Conservation (phyloP, 2,888 invertebrate genomes). For the Quadriops clusia region DNA sequence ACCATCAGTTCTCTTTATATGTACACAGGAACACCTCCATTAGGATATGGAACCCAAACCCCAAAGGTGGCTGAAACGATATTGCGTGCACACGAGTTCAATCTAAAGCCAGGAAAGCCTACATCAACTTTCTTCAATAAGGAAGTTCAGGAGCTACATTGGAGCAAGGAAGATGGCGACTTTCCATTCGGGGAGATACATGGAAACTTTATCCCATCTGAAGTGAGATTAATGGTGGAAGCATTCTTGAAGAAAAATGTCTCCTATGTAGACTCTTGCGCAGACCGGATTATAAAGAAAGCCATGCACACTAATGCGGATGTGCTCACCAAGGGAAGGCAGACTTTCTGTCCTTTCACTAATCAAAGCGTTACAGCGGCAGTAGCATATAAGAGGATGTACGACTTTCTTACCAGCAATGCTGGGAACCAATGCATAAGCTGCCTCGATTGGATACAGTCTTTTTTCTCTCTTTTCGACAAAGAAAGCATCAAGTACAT, state of each 20-base stretch:
- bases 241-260: constrained; percentile 12
- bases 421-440: constrained; percentile 3
- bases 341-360: constrained; percentile 17
- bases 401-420: constrained; percentile 14
- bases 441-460: constrained; percentile 10
- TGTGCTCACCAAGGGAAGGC: constrained; percentile 18
- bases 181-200: constrained; percentile 17
- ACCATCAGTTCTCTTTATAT: too few relatives aligned
- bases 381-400: constrained; percentile 17
- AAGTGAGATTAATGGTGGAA: constrained; percentile 15
- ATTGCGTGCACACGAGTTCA: constrained; percentile 16
- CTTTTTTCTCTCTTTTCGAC: constrained; percentile 2
- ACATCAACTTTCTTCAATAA: constrained; percentile 5
- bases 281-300: constrained; percentile 12
- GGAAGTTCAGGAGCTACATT: constrained; percentile 15
- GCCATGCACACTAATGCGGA: constrained; percentile 14
- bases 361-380: constrained; percentile 15
- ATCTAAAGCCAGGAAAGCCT: constrained; percentile 14
- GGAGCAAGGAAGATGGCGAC: constrained; percentile 15
- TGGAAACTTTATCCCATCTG: constrained; percentile 17
- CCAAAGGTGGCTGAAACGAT: constrained; percentile 23
- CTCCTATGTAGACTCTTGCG: constrained; percentile 6
- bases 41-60: constrained; percentile 21
- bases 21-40: constrained; percentile 20
- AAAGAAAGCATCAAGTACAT: not conserved